phyloP scores from a whole-genome alignment of 2,113 vertebrate species.

The Atherinomorus stipes region DNA sequence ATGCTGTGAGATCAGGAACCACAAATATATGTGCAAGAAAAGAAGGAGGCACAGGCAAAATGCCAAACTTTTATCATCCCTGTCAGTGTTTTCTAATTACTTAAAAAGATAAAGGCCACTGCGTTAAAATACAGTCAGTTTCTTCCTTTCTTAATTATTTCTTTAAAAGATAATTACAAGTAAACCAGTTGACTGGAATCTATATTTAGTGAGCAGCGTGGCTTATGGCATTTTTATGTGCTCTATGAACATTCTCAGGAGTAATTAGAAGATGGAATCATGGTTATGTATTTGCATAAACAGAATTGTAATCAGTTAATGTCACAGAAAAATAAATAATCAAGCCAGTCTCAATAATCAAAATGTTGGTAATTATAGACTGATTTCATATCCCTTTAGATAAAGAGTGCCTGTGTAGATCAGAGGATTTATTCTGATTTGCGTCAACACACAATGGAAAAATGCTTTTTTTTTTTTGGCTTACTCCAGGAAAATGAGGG shows the following conservation, averaged over 20 bases:
- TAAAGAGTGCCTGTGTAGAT: not conserved
- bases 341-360: not conserved
- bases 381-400: not conserved
- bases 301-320: not conserved
- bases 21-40: not conserved
- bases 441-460: not conserved
- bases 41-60: not conserved
- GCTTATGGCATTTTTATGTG: not conserved
- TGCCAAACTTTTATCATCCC: too few species aligned
- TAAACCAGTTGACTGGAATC: not conserved
- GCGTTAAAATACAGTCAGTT: too few species aligned
- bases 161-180: too few species aligned
- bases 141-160: too few species aligned
- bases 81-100: too few species aligned
- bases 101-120: too few species aligned
- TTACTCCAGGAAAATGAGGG: too few species aligned
- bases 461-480: not conserved
- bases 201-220: not conserved
- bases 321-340: not conserved
- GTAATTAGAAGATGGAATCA: too few species aligned
- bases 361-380: not conserved
- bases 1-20: not conserved
- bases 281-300: too few species aligned
- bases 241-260: too few species aligned
- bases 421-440: not conserved